Evolutionary conservation across 2,888 invertebrate genomes (phyloP).

Genomic region (Globia sparganii): DNA sequence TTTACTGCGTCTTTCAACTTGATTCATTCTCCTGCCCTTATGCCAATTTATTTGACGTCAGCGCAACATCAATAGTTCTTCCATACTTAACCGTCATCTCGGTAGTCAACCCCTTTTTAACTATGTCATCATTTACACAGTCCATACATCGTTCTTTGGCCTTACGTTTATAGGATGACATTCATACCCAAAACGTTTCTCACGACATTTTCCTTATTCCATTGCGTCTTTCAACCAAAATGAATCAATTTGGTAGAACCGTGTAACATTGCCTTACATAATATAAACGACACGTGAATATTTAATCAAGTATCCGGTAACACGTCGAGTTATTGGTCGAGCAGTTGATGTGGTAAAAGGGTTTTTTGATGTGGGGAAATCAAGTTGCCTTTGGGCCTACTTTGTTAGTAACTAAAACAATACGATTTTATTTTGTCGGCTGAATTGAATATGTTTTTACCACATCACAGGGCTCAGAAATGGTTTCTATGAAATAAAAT

Average conservation of each 20-base stretch:
- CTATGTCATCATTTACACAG: too few species aligned
- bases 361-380: constrained; percentile 17
- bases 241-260: constrained; percentile 7
- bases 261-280: constrained; percentile 12
- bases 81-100: too few species aligned
- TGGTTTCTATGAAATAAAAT: background rate
- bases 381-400: constrained; percentile 12
- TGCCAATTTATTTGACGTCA: too few species aligned
- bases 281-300: constrained; percentile 38
- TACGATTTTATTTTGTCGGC: background rate
- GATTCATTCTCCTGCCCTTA: too few species aligned
- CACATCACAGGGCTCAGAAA: too few species aligned
- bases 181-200: background rate
- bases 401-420: background rate
- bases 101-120: too few species aligned
- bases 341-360: constrained; percentile 31
- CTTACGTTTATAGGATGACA: background rate
- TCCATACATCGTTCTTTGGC: background rate
- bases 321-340: constrained; percentile 7
- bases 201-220: background rate
- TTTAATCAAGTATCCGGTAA: constrained; percentile 43
- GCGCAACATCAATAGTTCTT: too few species aligned
- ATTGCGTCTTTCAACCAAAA: background rate
- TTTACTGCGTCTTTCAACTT: too few species aligned
- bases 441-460: background rate